A percentile compares a stretch with the other conserved stretches of the same genome.
phyloP scores from a whole-genome alignment of 2,113 vertebrate species.

The Cottus gobio region DNA sequence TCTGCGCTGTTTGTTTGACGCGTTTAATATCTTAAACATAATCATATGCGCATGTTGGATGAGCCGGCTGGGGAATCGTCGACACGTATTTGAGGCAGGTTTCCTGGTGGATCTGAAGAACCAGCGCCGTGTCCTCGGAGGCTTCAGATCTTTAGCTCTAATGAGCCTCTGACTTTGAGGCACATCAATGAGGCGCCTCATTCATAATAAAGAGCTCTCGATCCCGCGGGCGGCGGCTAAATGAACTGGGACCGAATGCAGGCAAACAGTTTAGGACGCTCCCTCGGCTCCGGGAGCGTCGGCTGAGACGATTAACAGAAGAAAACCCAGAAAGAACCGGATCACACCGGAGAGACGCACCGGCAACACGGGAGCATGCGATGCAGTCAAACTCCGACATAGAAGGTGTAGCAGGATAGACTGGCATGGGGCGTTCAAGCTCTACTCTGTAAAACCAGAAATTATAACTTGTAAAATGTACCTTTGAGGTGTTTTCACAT shows the following conservation, averaged over 20 bases:
- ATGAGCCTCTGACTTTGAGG: conserved; percentile 75
- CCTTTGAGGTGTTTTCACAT: too few species aligned
- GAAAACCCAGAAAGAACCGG: too few species aligned
- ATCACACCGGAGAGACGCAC: not conserved
- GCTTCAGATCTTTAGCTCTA: conserved; percentile 66
- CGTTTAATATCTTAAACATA: conserved; percentile 5
- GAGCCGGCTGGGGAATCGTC: not conserved
- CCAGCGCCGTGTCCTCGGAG: not conserved
- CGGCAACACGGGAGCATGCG: conserved; percentile 13
- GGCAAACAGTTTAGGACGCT: conserved; percentile 74
- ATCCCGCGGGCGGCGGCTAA: conserved; percentile 67
- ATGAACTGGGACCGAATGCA: conserved; percentile 73
- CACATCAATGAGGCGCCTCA: conserved; percentile 69
- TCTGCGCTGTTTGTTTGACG: too few species aligned
- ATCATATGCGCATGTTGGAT: not conserved
- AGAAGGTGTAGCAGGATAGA: too few species aligned
- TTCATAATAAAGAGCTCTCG: conserved; percentile 71
- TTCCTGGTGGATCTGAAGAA: not conserved
- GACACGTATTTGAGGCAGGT: not conserved
- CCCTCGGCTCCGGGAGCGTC: conserved; percentile 58
- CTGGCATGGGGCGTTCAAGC: too few species aligned
- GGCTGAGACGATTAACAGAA: conserved; percentile 60
- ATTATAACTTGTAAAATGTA: too few species aligned
- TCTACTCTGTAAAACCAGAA: too few species aligned
- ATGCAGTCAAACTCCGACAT: not conserved